Evolutionary conservation across 2,113 vertebrate genomes (phyloP), one percentile per base, ranked within the genome.

Genomic region (Pygoscelis antarcticus): DNA sequence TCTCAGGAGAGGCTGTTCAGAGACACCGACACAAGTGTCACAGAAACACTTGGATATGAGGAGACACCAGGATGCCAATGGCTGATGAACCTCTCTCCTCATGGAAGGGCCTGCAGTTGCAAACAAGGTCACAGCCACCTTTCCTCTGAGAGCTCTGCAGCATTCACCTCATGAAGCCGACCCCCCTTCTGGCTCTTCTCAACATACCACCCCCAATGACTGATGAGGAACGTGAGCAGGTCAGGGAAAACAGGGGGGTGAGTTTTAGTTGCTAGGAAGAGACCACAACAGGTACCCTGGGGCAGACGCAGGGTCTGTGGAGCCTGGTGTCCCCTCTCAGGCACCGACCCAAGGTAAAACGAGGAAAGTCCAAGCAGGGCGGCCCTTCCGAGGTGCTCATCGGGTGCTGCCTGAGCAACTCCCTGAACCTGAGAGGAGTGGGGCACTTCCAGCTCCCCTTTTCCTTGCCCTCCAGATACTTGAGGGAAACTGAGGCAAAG

Each of bases 81-180:
- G 57, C 74, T 71, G n/a, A 64, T 7, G 32, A 76, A 17, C 11
- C 17, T 6, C 29, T 23, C 15, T 66, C 46, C 60, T 71, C 66
- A 18, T 0, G 0, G 57, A n/a, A 77, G 29, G 78, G 38, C 44
- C 86, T 68, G 34, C 22, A 60, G 1, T 12, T 40, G 47, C 65
- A 71, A 62, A 49, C 15, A 13, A 27, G 26, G n/a, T 36, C 76
- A 61, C 34, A 61, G 55, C 34, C 38, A 54, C 26, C 8, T 6
- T 84, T 47, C 62, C 49, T 55, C 42, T 2, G 16, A 51, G 54
- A 4, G 2, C 44, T 29, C 65, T 68, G 57, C 46, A 79, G 57
- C 34, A 32, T 54, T 19, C 61, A 29, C 18, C 46, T 23, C 69
- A 42, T 9, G 30, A 23, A 27, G 9, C 9, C 1, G 1, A 46